Percentiles rank a stretch among this genome's conserved stretches.
Evolutionary conservation across 2,797 vertebrate species (phyloP).

Genomic region (Chelidonichthys spinosus): DNA sequence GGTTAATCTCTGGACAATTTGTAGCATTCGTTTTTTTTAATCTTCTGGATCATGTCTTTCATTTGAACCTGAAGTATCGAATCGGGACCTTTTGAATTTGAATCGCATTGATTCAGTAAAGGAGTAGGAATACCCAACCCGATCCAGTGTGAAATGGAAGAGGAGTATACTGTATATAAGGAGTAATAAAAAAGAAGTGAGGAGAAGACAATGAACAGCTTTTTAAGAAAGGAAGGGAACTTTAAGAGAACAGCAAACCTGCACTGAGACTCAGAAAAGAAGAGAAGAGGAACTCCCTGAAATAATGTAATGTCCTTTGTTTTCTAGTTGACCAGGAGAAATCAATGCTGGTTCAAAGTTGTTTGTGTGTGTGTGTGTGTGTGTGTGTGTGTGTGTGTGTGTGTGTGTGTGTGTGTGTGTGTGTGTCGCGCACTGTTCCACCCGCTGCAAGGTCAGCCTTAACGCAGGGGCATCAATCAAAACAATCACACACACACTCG

Average conservation of each 20-base stretch:
- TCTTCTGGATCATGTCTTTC: too few relatives aligned
- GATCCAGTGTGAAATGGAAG: neutral
- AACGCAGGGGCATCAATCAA: slow-evolving; percentile 58
- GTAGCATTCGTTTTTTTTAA: too few relatives aligned
- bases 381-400: slow-evolving; percentile 33
- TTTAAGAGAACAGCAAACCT: neutral
- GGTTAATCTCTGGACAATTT: too few relatives aligned
- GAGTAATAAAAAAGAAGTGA: neutral
- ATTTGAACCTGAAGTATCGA: too few relatives aligned
- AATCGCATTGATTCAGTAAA: too few relatives aligned
- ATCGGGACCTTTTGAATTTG: too few relatives aligned
- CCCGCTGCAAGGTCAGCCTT: slow-evolving; percentile 67
- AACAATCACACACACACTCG: slow-evolving; percentile 33
- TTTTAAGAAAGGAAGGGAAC: neutral
- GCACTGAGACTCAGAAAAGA: neutral
- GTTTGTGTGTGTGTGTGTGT: slow-evolving; percentile 16
- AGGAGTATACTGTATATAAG: neutral
- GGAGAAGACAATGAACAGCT: neutral
- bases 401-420: slow-evolving; percentile 46
- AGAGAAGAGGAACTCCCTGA: slow-evolving; percentile 7
- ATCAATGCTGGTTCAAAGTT: slow-evolving; percentile 52
- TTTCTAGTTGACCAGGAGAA: slow-evolving; percentile 51
- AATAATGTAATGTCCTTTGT: slow-evolving; percentile 53
- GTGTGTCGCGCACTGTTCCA: slow-evolving; percentile 43
- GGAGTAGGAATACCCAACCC: too few relatives aligned